These are phyloP conservation scores for Drosophila rubida DNA, from an alignment of 2,888 invertebrate genomes.

Conservation along the genomic window DNA sequence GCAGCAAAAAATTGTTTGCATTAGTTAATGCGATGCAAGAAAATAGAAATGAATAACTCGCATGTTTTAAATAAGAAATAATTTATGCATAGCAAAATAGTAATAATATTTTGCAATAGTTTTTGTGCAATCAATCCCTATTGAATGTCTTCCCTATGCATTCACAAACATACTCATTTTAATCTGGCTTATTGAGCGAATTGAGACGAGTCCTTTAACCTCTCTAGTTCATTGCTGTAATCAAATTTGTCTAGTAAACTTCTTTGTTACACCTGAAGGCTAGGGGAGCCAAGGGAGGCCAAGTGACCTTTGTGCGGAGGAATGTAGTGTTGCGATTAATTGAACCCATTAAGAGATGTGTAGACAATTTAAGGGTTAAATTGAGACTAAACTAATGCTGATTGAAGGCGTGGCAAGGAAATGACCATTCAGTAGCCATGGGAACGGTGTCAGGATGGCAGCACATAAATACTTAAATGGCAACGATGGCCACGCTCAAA, in stretches of 20 bases:
- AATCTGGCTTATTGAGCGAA: background rate
- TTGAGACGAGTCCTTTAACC: background rate
- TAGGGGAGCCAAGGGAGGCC: background rate
- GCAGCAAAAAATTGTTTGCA: background rate
- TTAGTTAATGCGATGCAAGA: background rate
- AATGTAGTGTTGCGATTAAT: constrained; percentile 54
- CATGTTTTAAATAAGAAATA: background rate
- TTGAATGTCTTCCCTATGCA: too few relatives aligned
- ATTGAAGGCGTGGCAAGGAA: constrained; percentile 28
- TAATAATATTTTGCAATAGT: too few relatives aligned
- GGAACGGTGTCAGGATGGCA: constrained; percentile 1
- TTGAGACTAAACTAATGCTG: background rate
- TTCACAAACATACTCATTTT: too few relatives aligned
- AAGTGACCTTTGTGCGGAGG: constrained; percentile 11
- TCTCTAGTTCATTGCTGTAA: background rate
- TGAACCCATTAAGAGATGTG: constrained; percentile 51
- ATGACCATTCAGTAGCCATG: constrained; percentile 61
- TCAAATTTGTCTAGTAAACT: background rate
- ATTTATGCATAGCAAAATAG: background rate
- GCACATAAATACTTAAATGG: constrained; percentile 74
- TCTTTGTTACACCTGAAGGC: background rate
- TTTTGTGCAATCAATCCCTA: too few relatives aligned
- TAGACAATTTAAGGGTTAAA: constrained; percentile 29
- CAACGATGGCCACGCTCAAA: constrained; percentile 73
- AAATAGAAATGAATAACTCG: background rate